Percentiles rank a stretch among this genome's conserved stretches.
phyloP scores from a whole-genome alignment of 2,888 invertebrate species.

The Myathropa florea region DNA sequence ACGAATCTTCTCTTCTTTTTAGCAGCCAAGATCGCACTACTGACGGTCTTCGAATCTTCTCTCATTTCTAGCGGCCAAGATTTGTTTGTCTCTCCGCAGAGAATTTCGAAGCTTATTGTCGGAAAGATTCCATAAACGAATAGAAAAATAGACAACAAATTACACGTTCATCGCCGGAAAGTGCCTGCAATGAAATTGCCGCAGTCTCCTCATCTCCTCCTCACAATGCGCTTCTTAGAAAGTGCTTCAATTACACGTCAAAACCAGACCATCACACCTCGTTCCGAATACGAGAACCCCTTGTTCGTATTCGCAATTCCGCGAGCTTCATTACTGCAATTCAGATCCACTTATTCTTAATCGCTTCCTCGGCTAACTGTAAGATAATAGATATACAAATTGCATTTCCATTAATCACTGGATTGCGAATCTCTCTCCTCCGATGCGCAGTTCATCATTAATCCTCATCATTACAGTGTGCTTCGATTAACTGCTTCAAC shows the following conservation, averaged over 20 bases:
- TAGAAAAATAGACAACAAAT: no score
- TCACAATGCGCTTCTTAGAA: no score
- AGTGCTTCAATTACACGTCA: neutral
- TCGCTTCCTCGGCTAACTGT: constrained; percentile 22
- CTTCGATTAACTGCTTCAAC: constrained; percentile 18
- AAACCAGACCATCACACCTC: neutral
- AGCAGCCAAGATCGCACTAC: no score
- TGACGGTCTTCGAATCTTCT: no score
- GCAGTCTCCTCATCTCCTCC: no score
- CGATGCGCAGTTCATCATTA: constrained; percentile 34
- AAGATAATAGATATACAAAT: constrained; percentile 26
- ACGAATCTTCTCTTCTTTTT: no score
- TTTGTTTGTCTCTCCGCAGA: no score
- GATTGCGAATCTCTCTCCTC: constrained; percentile 1
- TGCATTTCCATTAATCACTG: constrained; percentile 54
- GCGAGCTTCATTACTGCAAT: constrained; percentile 4
- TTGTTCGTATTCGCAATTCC: neutral
- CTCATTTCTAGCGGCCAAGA: no score
- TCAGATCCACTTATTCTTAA: constrained; percentile 14
- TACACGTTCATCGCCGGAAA: no score
- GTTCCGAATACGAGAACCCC: neutral
- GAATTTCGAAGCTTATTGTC: no score
- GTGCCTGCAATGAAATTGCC: no score
- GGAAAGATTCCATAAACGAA: no score
- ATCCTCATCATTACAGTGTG: constrained; percentile 39